Evolutionary conservation across 2,888 invertebrate genomes (phyloP).

Genomic region (Diachrysia chrysitis): DNA sequence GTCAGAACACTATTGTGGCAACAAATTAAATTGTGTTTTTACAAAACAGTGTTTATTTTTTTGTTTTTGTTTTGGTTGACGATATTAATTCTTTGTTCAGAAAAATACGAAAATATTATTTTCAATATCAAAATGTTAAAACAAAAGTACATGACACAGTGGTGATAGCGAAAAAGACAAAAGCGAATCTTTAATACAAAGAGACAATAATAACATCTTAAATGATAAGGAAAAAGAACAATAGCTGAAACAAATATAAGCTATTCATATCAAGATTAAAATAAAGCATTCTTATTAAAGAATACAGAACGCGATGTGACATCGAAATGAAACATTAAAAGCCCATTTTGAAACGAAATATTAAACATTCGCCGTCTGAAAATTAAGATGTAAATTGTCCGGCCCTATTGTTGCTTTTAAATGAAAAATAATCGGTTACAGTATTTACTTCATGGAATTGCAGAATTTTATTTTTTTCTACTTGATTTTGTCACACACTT

Average conservation of each 20-base stretch:
- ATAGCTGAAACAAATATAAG: neutral
- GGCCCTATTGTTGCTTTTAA: constrained; percentile 29
- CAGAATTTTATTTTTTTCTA: neutral
- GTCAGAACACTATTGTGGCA: neutral
- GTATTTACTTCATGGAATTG: neutral
- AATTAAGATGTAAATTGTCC: constrained; percentile 36
- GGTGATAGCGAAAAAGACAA: neutral
- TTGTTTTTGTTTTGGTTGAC: neutral
- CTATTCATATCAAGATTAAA: constrained; percentile 34
- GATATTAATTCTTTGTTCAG: neutral
- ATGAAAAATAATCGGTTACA: constrained; percentile 2
- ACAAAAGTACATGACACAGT: constrained; percentile 1
- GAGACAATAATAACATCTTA: neutral
- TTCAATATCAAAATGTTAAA: neutral
- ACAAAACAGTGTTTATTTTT: neutral
- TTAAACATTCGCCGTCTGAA: constrained; percentile 24
- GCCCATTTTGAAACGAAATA: constrained; percentile 34
- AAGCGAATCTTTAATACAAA: neutral
- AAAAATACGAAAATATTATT: neutral
- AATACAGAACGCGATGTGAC: constrained; percentile 41
- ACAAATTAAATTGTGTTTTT: neutral
- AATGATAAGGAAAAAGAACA: neutral
- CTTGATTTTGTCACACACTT: neutral
- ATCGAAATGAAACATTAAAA: constrained; percentile 31
- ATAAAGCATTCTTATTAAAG: constrained; percentile 25